Percentiles rank a stretch among this genome's conserved stretches.
Evolutionary conservation across 2,888 invertebrate species (phyloP).

Genomic region (Tridacna gigas): DNA sequence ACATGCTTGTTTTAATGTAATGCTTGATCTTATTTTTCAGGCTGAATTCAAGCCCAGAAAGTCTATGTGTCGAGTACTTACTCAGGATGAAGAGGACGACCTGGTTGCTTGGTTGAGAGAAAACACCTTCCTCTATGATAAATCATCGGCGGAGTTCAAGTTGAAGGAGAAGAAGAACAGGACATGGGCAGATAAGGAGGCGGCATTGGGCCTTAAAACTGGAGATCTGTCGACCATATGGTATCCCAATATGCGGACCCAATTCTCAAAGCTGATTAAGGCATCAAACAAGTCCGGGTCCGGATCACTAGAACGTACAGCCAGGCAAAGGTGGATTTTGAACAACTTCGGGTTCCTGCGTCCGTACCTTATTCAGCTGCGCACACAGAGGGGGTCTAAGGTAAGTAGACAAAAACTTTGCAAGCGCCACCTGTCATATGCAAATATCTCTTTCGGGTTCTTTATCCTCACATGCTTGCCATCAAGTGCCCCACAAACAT

Average conservation of each 20-base stretch:
- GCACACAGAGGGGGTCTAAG: constrained; percentile 30
- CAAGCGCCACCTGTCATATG: too few relatives aligned
- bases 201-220: constrained; percentile 29
- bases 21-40: constrained; percentile 9
- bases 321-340: constrained; percentile 37
- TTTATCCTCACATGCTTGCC: too few relatives aligned
- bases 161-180: constrained; percentile 41
- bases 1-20: neutral
- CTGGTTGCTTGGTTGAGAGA: constrained; percentile 33
- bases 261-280: constrained; percentile 33
- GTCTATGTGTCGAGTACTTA: too few relatives aligned
- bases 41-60: constrained; percentile 33
- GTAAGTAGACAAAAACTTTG: constrained; percentile 19
- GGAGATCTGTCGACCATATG: constrained; percentile 32
- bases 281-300: constrained; percentile 22
- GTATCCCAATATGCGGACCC: constrained; percentile 42
- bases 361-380: constrained; percentile 41
- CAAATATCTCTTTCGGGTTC: too few relatives aligned
- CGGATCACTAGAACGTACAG: constrained; percentile 35
- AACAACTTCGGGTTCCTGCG: constrained; percentile 32
- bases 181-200: constrained; percentile 39
- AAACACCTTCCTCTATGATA: constrained; percentile 44
- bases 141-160: constrained; percentile 42
- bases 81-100: constrained; percentile 40
- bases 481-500: too few relatives aligned